Conservation (phyloP, 2,113 vertebrate genomes). For the Oostethus manadensis region DNA sequence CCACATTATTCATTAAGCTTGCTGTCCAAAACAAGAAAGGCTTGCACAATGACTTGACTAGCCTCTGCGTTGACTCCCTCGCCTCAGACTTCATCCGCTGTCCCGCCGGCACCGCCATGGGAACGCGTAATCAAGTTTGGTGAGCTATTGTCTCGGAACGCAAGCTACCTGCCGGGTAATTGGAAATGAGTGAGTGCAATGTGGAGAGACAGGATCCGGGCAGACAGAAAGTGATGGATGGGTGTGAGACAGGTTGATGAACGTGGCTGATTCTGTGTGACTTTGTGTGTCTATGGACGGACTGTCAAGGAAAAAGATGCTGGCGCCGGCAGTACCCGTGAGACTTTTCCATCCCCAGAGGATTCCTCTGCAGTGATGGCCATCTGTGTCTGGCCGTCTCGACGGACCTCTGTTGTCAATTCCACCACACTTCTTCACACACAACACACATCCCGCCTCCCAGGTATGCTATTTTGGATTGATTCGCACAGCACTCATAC, state of each 20-base stretch:
- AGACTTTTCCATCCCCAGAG: constrained; percentile 33
- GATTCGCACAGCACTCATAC: too few species aligned
- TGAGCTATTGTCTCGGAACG: constrained; percentile 54
- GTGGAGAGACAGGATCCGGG: constrained; percentile 36
- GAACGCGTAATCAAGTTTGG: constrained; percentile 64
- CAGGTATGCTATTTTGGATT: too few species aligned
- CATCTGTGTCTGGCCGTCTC: constrained; percentile 40
- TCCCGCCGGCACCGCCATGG: constrained; percentile 43
- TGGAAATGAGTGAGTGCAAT: constrained; percentile 60
- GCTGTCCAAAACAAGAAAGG: constrained; percentile 3
- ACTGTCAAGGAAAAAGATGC: constrained; percentile 31
- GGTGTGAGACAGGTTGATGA: constrained; percentile 22
- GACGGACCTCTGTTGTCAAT: constrained; percentile 34
- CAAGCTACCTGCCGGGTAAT: constrained; percentile 57
- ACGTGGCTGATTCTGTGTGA: constrained; percentile 3
- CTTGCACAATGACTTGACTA: constrained; percentile 6
- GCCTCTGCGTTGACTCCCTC: constrained; percentile 13
- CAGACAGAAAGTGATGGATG: constrained; percentile 16
- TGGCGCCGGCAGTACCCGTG: constrained; percentile 11
- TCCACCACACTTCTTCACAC: constrained; percentile 19
- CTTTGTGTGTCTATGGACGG: constrained; percentile 19
- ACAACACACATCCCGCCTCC: background rate
- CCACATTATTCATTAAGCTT: background rate
- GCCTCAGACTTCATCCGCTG: constrained; percentile 51
- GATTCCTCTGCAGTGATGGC: constrained; percentile 43